phyloP scores from a whole-genome alignment of 2,888 invertebrate genomes.

The Agonum fuliginosum region DNA sequence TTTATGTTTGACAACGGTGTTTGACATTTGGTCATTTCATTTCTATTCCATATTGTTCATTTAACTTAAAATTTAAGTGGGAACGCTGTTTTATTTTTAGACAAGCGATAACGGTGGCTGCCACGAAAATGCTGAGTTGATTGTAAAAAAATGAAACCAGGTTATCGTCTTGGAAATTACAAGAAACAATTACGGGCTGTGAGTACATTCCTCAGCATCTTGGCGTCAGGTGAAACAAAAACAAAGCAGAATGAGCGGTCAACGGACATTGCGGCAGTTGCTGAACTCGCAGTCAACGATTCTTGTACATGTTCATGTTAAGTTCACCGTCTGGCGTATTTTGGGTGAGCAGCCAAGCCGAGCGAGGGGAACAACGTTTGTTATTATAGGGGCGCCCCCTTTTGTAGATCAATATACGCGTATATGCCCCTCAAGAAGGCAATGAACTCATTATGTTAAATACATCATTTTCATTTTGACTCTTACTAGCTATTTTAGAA shows the following conservation, averaged over 20 bases:
- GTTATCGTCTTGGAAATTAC: neutral
- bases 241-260: constrained; percentile 29
- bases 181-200: neutral
- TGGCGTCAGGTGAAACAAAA: constrained; percentile 22
- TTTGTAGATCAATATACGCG: constrained; percentile 50
- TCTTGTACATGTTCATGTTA: no score
- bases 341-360: constrained; percentile 4
- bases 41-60: no score
- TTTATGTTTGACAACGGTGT: neutral
- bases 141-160: neutral
- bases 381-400: constrained; percentile 31
- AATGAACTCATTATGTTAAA: no score
- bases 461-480: no score
- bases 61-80: no score
- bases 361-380: constrained; percentile 21
- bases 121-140: no score
- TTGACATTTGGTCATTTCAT: no score
- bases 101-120: neutral
- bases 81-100: neutral
- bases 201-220: constrained; percentile 37
- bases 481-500: no score
- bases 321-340: constrained; percentile 10
- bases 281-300: constrained; percentile 11
- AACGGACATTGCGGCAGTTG: constrained; percentile 20
- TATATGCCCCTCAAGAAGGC: constrained; percentile 15